Percentiles rank a stretch among this genome's conserved stretches.
These are phyloP conservation scores for Lordiphosa mommai DNA, from an alignment of 1,140 invertebrate genomes.

Conservation along the genomic window DNA sequence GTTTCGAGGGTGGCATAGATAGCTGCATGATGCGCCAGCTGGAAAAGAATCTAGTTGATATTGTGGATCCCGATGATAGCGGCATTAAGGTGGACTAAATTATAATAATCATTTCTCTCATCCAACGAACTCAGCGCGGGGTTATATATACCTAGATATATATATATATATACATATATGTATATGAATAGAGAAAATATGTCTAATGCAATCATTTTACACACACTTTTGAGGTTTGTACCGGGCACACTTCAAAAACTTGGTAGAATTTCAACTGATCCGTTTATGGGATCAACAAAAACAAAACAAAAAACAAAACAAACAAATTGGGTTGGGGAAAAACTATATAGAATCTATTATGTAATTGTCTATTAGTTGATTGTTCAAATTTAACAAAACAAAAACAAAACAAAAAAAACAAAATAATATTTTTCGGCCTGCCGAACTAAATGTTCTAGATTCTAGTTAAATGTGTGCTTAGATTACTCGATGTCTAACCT, in stretches of 20 bases:
- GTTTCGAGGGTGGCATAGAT: conserved; percentile 67
- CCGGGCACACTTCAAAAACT: conserved; percentile 46
- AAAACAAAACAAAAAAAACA: too few species aligned
- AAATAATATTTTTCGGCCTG: conserved; percentile 8
- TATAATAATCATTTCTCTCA: not conserved
- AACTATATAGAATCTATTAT: conserved; percentile 60
- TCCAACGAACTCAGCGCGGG: conserved; percentile 11
- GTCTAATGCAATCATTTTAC: conserved; percentile 51
- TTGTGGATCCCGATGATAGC: conserved; percentile 72
- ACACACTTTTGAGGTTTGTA: conserved; percentile 43
- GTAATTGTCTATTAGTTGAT: conserved; percentile 61
- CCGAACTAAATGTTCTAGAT: conserved; percentile 33
- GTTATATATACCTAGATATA: conserved; percentile 25
- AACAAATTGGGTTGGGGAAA: conserved; percentile 55
- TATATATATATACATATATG: conserved; percentile 15
- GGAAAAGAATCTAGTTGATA: conserved; percentile 69
- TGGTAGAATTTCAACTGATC: conserved; percentile 62
- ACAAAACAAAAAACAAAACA: conserved; percentile 1
- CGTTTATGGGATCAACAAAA: conserved; percentile 54
- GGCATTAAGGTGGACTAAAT: conserved; percentile 67
- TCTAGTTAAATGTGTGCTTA: conserved; percentile 33
- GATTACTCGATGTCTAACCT: conserved; percentile 47
- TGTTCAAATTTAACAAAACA: conserved; percentile 55
- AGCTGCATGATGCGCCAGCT: conserved; percentile 68
- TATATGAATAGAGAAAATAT: conserved; percentile 19